These are phyloP conservation scores for Litoditis marina DNA, from an alignment of 2,888 invertebrate species.

Conservation along the genomic window DNA sequence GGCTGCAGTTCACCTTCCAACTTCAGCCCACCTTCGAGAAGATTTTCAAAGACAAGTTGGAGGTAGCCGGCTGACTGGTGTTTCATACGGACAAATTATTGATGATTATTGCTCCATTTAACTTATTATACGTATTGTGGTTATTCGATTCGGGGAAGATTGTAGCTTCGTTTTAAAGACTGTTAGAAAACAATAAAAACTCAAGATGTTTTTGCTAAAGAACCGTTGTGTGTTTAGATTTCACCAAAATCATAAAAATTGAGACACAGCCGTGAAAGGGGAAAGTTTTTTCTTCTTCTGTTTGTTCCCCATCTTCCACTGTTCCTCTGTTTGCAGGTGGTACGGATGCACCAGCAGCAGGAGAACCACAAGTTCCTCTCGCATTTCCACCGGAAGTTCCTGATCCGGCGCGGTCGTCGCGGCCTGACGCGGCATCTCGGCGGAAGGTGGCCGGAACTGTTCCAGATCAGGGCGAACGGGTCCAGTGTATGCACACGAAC, in stretches of 20 bases:
- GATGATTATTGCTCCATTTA: too few species aligned
- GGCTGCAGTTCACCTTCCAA: slow-evolving; percentile 97
- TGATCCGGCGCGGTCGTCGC: slow-evolving; percentile 77
- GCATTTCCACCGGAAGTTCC: slow-evolving; percentile 89
- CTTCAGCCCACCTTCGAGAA: slow-evolving; percentile 74
- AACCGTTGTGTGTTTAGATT: too few species aligned
- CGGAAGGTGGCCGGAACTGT: slow-evolving; percentile 75
- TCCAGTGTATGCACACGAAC: slow-evolving; percentile 75
- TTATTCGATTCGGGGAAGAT: too few species aligned
- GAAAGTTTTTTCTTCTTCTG: not conserved
- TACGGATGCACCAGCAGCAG: slow-evolving; percentile 94
- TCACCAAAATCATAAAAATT: not conserved
- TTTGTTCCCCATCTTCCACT: not conserved
- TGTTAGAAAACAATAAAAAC: too few species aligned
- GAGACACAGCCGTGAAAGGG: not conserved
- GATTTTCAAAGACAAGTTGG: slow-evolving; percentile 79
- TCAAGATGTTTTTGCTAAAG: too few species aligned
- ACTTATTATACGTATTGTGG: too few species aligned
- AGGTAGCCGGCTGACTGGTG: slow-evolving; percentile 69
- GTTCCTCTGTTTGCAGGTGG: slow-evolving; percentile 67
- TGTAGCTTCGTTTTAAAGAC: too few species aligned
- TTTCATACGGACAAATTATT: slow-evolving; percentile 89
- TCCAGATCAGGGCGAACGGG: slow-evolving; percentile 91
- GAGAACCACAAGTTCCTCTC: slow-evolving; percentile 97
- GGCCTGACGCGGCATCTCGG: slow-evolving; percentile 53